phyloP scores from a whole-genome alignment of 1,140 invertebrate species.

The Bacillus rossius region DNA sequence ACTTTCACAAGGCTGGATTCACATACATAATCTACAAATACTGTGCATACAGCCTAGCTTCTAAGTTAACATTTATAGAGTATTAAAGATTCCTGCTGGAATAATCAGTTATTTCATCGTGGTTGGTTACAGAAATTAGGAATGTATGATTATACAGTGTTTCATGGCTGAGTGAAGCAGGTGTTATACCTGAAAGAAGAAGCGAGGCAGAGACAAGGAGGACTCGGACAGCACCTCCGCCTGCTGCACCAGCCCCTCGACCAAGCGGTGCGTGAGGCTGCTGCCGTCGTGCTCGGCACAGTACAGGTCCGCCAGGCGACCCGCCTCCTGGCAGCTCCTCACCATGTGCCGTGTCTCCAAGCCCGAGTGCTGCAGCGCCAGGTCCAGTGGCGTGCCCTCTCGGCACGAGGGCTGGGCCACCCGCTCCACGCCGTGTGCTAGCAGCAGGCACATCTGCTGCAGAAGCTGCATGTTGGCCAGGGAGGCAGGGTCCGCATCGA shows the following conservation, averaged over 20 bases:
- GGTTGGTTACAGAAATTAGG: too few relatives aligned
- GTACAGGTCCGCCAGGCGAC: slow-evolving; percentile 14
- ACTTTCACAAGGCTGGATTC: too few relatives aligned
- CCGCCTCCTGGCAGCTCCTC: slow-evolving; percentile 46
- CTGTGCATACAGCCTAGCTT: too few relatives aligned
- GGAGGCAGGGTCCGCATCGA: slow-evolving; percentile 87
- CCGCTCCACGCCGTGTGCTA: slow-evolving; percentile 70
- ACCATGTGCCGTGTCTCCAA: slow-evolving; percentile 49
- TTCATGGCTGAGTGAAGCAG: too few relatives aligned
- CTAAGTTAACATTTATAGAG: too few relatives aligned
- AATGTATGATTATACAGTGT: too few relatives aligned
- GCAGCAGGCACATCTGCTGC: slow-evolving; percentile 68
- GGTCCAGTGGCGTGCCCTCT: slow-evolving; percentile 45
- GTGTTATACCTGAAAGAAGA: slow-evolving; percentile 83
- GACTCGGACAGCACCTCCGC: slow-evolving; percentile 59
- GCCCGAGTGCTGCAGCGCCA: slow-evolving; percentile 36
- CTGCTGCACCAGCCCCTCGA: slow-evolving; percentile 42
- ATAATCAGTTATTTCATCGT: too few relatives aligned
- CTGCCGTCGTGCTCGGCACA: too few relatives aligned
- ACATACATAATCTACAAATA: too few relatives aligned
- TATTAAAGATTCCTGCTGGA: too few relatives aligned
- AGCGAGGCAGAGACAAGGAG: slow-evolving; percentile 70
- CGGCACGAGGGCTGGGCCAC: slow-evolving; percentile 46
- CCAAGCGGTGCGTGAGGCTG: too few relatives aligned
- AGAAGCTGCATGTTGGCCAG: slow-evolving; percentile 69